These are phyloP conservation scores for Lates calcarifer DNA, from an alignment of 2,113 vertebrate species.

Conservation along the genomic window DNA sequence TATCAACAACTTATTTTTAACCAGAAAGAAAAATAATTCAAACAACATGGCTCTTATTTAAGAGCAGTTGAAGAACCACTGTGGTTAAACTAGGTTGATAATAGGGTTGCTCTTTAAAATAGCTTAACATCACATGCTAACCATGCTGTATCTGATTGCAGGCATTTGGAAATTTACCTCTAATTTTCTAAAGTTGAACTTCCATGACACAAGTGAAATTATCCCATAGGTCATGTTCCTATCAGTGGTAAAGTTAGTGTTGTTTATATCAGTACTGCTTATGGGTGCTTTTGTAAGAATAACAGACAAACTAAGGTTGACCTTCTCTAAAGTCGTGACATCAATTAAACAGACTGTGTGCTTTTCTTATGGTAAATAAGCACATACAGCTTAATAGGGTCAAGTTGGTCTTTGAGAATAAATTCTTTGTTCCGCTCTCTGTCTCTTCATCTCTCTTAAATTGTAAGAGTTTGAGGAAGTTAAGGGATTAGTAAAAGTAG, in stretches of 20 bases:
- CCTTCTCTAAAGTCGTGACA: conserved; percentile 8
- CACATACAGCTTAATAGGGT: neutral
- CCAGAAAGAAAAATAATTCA: conserved; percentile 25
- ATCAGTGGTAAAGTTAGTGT: conserved; percentile 1
- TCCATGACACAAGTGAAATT: conserved; percentile 32
- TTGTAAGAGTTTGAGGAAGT: conserved; percentile 42
- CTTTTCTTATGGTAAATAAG: conserved; percentile 7
- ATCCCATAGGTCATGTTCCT: neutral
- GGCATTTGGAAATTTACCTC: conserved; percentile 50
- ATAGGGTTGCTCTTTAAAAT: conserved; percentile 60
- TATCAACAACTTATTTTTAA: conserved; percentile 28
- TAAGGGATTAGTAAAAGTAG: conserved; percentile 50
- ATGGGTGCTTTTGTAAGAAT: neutral
- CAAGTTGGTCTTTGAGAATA: conserved; percentile 18
- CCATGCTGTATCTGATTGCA: conserved; percentile 53
- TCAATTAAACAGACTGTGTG: conserved; percentile 2
- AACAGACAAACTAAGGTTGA: conserved; percentile 6
- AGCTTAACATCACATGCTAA: conserved; percentile 40
- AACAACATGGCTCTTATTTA: conserved; percentile 36
- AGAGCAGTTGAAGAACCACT: conserved; percentile 35
- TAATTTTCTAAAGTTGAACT: conserved; percentile 60
- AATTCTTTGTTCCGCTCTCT: conserved; percentile 24
- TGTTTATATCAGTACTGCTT: neutral
- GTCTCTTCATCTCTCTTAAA: conserved; percentile 22
- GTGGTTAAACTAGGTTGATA: conserved; percentile 54